Percentiles rank a stretch among this genome's conserved stretches.
Conservation (phyloP, 2,888 invertebrate species). For the Julus scandinavius region DNA sequence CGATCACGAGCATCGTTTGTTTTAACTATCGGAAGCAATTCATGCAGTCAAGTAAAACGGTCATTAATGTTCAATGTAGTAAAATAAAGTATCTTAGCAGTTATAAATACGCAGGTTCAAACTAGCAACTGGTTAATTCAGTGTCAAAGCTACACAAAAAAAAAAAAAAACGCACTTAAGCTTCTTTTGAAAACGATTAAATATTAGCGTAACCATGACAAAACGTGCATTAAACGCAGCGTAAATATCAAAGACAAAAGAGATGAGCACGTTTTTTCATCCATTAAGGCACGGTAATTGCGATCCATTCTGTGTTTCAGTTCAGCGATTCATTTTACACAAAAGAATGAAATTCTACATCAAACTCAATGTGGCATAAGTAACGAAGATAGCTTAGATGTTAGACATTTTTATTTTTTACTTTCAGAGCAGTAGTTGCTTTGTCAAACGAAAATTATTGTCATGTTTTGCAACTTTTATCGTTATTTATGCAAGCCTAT, state of each 20-base stretch:
- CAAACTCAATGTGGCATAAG: neutral
- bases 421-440: neutral
- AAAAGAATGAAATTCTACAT: neutral
- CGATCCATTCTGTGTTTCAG: neutral
- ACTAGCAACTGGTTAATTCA: neutral
- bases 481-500: neutral
- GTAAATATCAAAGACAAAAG: neutral
- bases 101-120: neutral
- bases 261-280: neutral
- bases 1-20: too few relatives aligned
- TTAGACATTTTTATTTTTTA: slow-evolving; percentile 1
- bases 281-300: neutral
- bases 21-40: too few relatives aligned
- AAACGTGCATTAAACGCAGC: slow-evolving; percentile 18
- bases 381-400: slow-evolving; percentile 1
- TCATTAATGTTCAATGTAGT: neutral
- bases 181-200: neutral
- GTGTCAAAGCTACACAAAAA: neutral
- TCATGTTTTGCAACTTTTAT: slow-evolving; percentile 29
- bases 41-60: too few relatives aligned
- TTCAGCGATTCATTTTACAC: neutral
- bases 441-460: slow-evolving; percentile 29
- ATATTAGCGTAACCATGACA: neutral
- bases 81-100: neutral
- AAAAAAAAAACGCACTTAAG: neutral